Evolutionary conservation across 2,888 invertebrate species (phyloP).

Genomic region (Zeuzera pyrina): DNA sequence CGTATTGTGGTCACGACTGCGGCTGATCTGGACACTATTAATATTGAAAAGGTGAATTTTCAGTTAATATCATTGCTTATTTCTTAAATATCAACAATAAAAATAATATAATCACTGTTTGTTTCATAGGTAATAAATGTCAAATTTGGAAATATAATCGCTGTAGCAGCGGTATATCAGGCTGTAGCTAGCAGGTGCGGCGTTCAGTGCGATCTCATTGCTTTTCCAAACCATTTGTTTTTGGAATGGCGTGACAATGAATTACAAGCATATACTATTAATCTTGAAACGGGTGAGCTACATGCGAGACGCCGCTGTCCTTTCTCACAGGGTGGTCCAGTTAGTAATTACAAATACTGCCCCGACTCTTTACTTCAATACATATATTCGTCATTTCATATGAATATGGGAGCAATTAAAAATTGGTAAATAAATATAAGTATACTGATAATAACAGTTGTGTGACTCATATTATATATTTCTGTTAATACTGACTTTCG

Average conservation of each 20-base stretch:
- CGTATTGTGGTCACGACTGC: constrained; percentile 23
- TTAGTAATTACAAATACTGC: constrained; percentile 23
- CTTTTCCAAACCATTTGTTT: constrained; percentile 47
- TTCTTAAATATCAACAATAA: no score
- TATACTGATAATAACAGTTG: no score
- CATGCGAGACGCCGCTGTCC: constrained; percentile 37
- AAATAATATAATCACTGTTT: no score
- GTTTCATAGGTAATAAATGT: constrained; percentile 33
- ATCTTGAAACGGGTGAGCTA: constrained; percentile 32
- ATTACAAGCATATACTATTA: constrained; percentile 26
- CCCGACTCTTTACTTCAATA: constrained; percentile 35
- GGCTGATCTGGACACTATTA: constrained; percentile 31
- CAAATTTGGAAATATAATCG: constrained; percentile 30
- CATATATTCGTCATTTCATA: constrained; percentile 28
- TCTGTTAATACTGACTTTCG: no score
- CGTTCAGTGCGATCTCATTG: constrained; percentile 35
- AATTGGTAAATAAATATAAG: constrained; percentile 26
- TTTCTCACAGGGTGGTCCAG: constrained; percentile 21
- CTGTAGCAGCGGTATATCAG: constrained; percentile 36
- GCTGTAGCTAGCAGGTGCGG: constrained; percentile 42
- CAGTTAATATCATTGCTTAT: no score
- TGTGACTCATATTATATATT: no score
- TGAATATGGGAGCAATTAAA: constrained; percentile 31
- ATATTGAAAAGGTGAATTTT: constrained; percentile 34
- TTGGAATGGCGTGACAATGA: constrained; percentile 35